Base-by-base conservation (phyloP, 2,113 vertebrate species). In the Dicaeum eximium region DNA sequence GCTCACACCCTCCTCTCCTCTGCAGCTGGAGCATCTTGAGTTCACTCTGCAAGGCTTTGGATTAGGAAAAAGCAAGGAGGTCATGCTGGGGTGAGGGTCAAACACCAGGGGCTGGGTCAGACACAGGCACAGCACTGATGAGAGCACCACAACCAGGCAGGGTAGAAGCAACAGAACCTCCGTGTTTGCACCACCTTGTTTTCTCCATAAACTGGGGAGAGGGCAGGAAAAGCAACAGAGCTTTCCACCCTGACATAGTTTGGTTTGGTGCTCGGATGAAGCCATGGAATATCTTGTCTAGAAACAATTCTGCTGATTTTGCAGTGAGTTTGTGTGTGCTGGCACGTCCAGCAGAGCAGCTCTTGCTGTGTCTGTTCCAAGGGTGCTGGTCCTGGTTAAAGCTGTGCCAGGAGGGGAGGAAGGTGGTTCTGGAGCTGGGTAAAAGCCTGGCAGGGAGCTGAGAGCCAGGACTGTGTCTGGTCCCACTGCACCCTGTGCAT, bases 81-180 rank as follows among this genome's bases (percentile, higher is more conserved):
- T 73, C 15, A 13, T 67, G 42, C 7, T 9, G 42, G 22, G 23
- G 23, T 38, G 19, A 33, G 25, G 58, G 54, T 40, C 47, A 40
- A 64, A 25, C 48, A 12, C 24, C 17, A 10, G 38, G 18, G 13
- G 17, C 35, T 28, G 3, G 35, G 48, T 72, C 51, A 42, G 40
- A 27, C 50, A 10, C 24, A 8, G n/a, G 66, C 31, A 24, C 45
- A 24, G 66, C n/a, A 1, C n/a, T 20, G 62, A 35, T 27, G 70
- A 51, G 78, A 9, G 4, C 31, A 21, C 48, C 11, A 0, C 2
- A 31, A 9, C 35, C 15, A 2, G 50, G 13, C 42, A 58, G 72
- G 28, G 3, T 2, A 48, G 47, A 54, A 74, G 48, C 27, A 64
- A 5, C 38, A 74, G 42, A 71, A 51, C 44, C 18, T 74, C 48